Evolutionary conservation across 2,888 invertebrate genomes (phyloP).

Genomic region (Nasonia oneida): DNA sequence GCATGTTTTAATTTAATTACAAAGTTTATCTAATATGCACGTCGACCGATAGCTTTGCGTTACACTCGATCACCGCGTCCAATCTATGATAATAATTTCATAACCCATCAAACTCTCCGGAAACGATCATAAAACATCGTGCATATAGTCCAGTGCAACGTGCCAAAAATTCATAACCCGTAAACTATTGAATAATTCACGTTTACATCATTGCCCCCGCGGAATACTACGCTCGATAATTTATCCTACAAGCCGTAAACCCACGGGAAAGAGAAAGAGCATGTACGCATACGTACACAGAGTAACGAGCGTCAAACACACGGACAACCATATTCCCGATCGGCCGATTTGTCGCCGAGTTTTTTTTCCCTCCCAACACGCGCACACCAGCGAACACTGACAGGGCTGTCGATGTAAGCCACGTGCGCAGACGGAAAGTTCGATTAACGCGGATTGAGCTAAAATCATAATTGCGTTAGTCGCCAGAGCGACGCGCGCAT

Average conservation of each 20-base stretch:
- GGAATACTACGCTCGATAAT: conserved; percentile 21
- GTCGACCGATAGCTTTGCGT: background rate
- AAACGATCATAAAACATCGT: background rate
- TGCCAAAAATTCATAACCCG: conserved; percentile 35
- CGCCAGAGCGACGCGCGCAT: background rate
- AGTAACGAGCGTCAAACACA: conserved; percentile 23
- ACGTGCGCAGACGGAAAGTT: conserved; percentile 37
- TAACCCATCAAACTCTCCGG: conserved; percentile 13
- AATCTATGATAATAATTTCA: conserved; percentile 20
- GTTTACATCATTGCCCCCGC: conserved; percentile 15
- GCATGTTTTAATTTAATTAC: too few relatives aligned
- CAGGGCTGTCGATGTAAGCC: background rate
- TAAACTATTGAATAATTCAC: conserved; percentile 44
- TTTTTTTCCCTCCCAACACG: background rate
- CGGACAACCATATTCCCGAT: conserved; percentile 23
- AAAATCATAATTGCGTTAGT: conserved; percentile 60
- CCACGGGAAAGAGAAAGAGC: background rate
- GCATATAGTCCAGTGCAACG: background rate
- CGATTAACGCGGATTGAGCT: conserved; percentile 57
- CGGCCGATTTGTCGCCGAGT: conserved; percentile 32
- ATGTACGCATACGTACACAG: background rate
- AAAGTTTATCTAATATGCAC: background rate
- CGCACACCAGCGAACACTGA: background rate
- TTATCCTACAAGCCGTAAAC: background rate
- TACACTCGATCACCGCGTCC: background rate